Conservation (phyloP, 1,140 invertebrate genomes). For the Neuroterus valhalla region DNA sequence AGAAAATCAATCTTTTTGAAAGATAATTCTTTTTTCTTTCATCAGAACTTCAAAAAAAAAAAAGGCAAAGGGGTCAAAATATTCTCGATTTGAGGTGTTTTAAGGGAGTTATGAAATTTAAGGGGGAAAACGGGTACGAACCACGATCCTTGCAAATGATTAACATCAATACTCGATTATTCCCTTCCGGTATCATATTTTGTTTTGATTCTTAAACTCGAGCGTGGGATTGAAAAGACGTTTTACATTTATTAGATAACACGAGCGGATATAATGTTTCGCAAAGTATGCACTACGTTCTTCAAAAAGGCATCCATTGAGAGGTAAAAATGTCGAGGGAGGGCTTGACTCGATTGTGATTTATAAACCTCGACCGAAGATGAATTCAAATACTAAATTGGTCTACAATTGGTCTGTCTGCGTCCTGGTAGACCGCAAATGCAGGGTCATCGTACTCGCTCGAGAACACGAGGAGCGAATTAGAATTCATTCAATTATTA, state of each 20-base stretch:
- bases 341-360: conserved; percentile 51
- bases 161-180: no score
- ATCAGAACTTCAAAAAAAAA: no score
- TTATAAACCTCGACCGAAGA: conserved; percentile 57
- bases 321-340: conserved; percentile 30
- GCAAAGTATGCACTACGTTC: not conserved
- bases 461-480: conserved; percentile 54
- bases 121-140: no score
- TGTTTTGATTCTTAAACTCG: no score
- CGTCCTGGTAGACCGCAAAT: conserved; percentile 19
- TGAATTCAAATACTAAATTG: conserved; percentile 66
- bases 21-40: no score
- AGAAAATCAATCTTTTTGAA: no score
- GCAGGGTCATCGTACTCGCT: conserved; percentile 53
- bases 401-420: conserved; percentile 56
- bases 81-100: no score
- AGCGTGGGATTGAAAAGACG: no score
- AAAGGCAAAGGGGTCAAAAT: no score
- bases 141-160: no score
- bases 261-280: not conserved
- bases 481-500: conserved; percentile 64
- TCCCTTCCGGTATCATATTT: no score
- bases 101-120: no score
- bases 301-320: conserved; percentile 20
- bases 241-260: not conserved